phyloP scores from a whole-genome alignment of 2,888 invertebrate genomes.

The Silvanus unidentatus region DNA sequence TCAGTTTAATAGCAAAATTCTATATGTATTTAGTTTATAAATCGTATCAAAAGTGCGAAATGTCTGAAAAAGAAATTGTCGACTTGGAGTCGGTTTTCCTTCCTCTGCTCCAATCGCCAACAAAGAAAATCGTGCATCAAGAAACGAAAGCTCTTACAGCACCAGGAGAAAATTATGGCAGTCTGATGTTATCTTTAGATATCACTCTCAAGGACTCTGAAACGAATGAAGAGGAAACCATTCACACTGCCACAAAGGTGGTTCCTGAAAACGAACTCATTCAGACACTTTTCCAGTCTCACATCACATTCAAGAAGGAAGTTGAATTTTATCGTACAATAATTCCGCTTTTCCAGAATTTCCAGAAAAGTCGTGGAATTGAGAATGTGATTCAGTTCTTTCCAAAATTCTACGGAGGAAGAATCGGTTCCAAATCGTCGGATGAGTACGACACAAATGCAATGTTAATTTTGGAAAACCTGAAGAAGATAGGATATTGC shows the following conservation, averaged over 20 bases:
- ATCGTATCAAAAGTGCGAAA: too few species aligned
- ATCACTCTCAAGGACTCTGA: conserved; percentile 26
- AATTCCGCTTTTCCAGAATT: conserved; percentile 42
- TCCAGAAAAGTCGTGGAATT: conserved; percentile 46
- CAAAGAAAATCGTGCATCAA: not conserved
- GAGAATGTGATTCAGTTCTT: conserved; percentile 42
- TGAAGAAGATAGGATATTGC: conserved; percentile 44
- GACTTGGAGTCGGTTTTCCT: not conserved
- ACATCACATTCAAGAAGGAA: conserved; percentile 50
- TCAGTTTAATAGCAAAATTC: too few species aligned
- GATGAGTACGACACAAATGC: conserved; percentile 48
- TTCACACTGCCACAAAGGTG: conserved; percentile 20
- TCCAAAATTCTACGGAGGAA: conserved; percentile 26
- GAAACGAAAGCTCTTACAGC: conserved; percentile 38
- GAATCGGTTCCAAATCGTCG: conserved; percentile 21
- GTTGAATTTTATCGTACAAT: conserved; percentile 48
- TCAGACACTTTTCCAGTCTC: conserved; percentile 47
- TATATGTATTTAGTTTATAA: too few species aligned
- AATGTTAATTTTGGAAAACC: conserved; percentile 50
- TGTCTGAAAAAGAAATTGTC: too few species aligned
- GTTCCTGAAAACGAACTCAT: conserved; percentile 18
- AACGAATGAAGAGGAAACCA: conserved; percentile 9
- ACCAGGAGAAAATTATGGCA: conserved; percentile 56
- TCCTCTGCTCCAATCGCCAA: not conserved
- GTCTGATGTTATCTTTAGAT: conserved; percentile 46